Percentiles rank a stretch among this genome's conserved stretches.
Evolutionary conservation across 2,888 invertebrate genomes (phyloP).

Genomic region (Parasteatoda lunata): DNA sequence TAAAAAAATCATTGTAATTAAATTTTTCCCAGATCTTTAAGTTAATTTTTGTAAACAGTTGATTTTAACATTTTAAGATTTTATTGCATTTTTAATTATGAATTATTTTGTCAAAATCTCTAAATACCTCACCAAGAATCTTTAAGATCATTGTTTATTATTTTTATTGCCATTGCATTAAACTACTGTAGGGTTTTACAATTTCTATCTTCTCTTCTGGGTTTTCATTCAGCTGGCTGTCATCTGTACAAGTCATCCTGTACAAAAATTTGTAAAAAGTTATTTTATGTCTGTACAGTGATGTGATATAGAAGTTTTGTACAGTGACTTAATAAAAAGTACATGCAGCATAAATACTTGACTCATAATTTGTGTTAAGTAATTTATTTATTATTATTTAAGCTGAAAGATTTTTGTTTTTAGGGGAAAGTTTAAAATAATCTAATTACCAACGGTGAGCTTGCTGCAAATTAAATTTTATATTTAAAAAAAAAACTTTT

Average conservation of each 20-base stretch:
- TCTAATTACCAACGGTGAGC: neutral
- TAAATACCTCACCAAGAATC: neutral
- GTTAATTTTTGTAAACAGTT: no score
- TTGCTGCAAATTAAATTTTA: neutral
- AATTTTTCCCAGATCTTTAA: no score
- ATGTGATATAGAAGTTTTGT: constrained; percentile 69
- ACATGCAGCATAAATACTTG: constrained; percentile 62
- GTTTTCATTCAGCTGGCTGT: constrained; percentile 67
- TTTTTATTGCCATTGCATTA: constrained; percentile 50
- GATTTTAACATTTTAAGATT: no score
- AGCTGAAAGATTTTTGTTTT: neutral
- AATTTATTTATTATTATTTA: constrained; percentile 24
- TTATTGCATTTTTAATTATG: no score
- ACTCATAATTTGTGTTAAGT: constrained; percentile 47
- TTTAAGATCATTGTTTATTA: constrained; percentile 36
- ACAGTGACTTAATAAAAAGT: constrained; percentile 69
- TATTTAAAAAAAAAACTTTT: neutral
- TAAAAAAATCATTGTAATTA: no score
- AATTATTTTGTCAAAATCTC: no score
- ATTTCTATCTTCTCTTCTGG: constrained; percentile 58
- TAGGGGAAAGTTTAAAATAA: neutral
- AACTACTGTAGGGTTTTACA: constrained; percentile 66
- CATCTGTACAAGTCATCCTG: constrained; percentile 69
- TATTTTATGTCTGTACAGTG: constrained; percentile 69
- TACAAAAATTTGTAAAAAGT: constrained; percentile 69